These are phyloP conservation scores for Thamnophis elegans DNA, from an alignment of 2,797 vertebrate genomes.

Conservation along the genomic window DNA sequence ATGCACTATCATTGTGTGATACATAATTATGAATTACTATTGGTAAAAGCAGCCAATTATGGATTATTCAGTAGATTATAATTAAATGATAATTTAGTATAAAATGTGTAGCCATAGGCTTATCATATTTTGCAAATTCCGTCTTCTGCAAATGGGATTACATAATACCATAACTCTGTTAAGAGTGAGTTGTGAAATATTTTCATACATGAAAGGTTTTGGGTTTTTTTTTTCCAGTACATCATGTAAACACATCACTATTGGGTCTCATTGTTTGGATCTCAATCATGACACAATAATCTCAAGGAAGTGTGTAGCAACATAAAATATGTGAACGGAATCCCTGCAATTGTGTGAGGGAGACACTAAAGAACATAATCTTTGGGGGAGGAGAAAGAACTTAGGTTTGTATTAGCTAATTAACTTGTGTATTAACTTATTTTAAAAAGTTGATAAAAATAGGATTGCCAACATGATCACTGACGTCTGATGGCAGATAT, in stretches of 20 bases:
- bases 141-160: neutral
- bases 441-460: no score
- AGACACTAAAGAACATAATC: neutral
- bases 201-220: neutral
- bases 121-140: neutral
- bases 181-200: neutral
- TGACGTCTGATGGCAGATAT: no score
- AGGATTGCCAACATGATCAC: no score
- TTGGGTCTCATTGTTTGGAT: neutral
- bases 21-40: neutral
- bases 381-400: neutral
- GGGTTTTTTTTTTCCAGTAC: no score
- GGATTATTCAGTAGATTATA: neutral
- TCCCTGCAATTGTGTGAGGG: neutral
- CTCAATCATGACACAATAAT: neutral
- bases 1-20: neutral
- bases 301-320: no score
- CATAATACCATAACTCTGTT: neutral
- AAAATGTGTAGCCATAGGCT: neutral
- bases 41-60: neutral
- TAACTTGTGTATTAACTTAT: neutral
- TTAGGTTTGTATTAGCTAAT: neutral
- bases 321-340: neutral
- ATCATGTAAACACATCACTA: no score
- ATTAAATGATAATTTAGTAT: neutral